phyloP scores from a whole-genome alignment of 2,113 vertebrate genomes.

The Sakesphorus luctuosus region DNA sequence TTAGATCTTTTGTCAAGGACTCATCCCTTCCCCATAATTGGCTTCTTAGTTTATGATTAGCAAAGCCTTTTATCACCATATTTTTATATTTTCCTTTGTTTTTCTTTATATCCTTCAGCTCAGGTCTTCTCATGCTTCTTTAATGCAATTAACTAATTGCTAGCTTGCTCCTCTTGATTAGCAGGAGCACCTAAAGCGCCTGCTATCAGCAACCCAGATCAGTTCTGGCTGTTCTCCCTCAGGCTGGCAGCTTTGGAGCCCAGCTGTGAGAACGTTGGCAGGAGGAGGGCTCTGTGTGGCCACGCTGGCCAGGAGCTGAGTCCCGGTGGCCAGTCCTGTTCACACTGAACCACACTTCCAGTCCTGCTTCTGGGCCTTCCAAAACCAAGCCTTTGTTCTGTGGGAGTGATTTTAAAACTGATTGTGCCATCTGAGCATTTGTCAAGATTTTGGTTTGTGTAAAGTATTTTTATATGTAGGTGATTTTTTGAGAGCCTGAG shows the following conservation, averaged over 20 bases:
- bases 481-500: neutral
- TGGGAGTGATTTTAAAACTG: neutral
- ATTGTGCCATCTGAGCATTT: neutral
- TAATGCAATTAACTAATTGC: constrained; percentile 54
- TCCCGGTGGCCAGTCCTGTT: neutral
- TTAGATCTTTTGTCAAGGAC: neutral
- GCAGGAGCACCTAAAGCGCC: neutral
- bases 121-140: constrained; percentile 2
- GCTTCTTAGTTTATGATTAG: neutral
- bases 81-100: neutral
- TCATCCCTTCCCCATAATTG: neutral
- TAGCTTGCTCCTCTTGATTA: neutral
- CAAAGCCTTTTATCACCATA: neutral
- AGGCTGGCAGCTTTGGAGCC: neutral
- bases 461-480: rapidly evolving
- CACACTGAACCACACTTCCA: neutral
- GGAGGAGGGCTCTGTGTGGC: neutral
- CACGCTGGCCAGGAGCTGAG: neutral
- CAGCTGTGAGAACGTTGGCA: neutral
- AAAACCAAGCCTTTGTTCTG: neutral
- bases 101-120: neutral
- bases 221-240: constrained; percentile 4
- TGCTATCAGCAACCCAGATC: constrained; percentile 3
- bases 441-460: neutral
- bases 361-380: neutral